Evolutionary conservation across 2,113 vertebrate species (phyloP), one percentile per base, ranked within the genome.

Genomic region (Porphyrio hochstetteri): DNA sequence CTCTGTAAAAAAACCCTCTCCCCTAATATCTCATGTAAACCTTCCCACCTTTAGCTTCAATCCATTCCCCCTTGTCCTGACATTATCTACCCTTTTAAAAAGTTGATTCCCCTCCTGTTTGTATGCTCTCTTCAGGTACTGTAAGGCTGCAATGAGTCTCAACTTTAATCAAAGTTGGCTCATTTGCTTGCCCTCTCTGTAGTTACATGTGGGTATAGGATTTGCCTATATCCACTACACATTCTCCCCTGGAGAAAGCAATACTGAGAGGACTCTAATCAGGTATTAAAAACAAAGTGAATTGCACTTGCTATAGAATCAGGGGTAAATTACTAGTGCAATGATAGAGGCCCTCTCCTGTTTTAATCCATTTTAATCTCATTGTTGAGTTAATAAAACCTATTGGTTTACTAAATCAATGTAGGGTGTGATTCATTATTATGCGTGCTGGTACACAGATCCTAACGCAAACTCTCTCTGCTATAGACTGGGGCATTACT

Each of bases 311-410:
- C 70, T 94, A 78, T 90, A 88, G 90, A 80, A 91, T n/a, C 55
- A 69, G 74, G 67, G 85, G 88, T 81, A 93, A 95, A 92, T 95
- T 95, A 94, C 79, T 65, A 56, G 67, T n/a, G 76, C 76, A 90
- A 25, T 82, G 86, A 95, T 91, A 90, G 81, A 91, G 57, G 50
- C 92, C 57, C 68, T 95, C 85, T 84, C 50, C 72, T 52, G 57
- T 88, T 96, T 94, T 94, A 95, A 96, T 96, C 94, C 90, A 96
- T 96, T 97, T 95, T 96, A 95, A 96, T 96, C 94, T 91, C 91
- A 91, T 90, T 95, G 89, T 86, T 90, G 84, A 92, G 86, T 95
- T 96, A 96, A 96, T 96, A 96, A 97, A 96, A 96, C 82, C 90
- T 88, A 90, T 71, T 95, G 95, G 92, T 96, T 96, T 94, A 81